Evolutionary conservation across 2,888 invertebrate genomes (phyloP), one percentile per base, ranked within the genome.

Genomic region (Serripes groenlandicus): DNA sequence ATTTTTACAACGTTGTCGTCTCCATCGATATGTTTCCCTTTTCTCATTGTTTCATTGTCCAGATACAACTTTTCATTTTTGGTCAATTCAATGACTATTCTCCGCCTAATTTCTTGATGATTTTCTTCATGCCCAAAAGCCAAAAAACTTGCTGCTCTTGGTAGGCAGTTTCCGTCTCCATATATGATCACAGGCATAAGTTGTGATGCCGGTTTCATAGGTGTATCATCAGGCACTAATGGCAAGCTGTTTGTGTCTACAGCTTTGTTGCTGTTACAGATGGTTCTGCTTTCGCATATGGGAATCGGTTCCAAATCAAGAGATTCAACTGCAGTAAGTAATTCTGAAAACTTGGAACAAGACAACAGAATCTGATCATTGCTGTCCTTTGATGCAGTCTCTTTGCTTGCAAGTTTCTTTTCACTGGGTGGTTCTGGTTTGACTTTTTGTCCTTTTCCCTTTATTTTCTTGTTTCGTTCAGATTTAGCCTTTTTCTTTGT

Each of bases 61-160:
- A 81, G 56, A 42, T 85, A 82, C 11, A 18, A 5, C 26, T 73
- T n/a, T 35, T 56, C 64, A 52, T 85, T 64, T 21, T 1, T n/a
- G 0, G 60, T 54, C 15, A 82, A 21, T 34, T 84, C 84, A 1
- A 71, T 37, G 11, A 75, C 73, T 18, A 84, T 80, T 26, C 80
- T 52, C 28, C 42, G 37, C 23, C 80, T 18, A 11, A 84, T 70
- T 60, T 84, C 84, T 49, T 15, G 35, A 35, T 70, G 56, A 23
- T 72, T 32, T 3, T 77, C 58, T 71, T 84, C 80, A 66, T 66
- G 28, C 7, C 75, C 84, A 69, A 58, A 81, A 0, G 30, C 56
- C 18, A 84, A 49, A 52, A 70, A 52, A 52, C 70, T 70, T 3
- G 52, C 70, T 52, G 52, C 18, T 52, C 70, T 26, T 52, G 70